Percentiles rank a stretch among this genome's conserved stretches.
Evolutionary conservation across 2,797 vertebrate species (phyloP).

Genomic region (Arrhamphus sclerolepis): DNA sequence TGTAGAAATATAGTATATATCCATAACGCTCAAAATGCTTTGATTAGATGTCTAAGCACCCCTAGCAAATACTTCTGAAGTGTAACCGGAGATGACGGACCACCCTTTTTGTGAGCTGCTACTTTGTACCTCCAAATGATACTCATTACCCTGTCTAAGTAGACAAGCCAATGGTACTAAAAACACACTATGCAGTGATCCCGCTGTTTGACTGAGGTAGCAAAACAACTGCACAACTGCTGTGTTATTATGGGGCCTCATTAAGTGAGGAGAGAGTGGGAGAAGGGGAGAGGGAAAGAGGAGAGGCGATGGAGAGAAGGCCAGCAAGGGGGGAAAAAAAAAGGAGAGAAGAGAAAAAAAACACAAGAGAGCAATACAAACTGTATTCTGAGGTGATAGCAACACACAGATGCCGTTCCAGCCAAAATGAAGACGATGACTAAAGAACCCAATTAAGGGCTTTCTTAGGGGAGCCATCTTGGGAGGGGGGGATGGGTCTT

Average conservation of each 20-base stretch:
- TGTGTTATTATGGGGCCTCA: constrained; percentile 87
- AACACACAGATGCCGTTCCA: constrained; percentile 79
- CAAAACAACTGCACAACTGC: constrained; percentile 87
- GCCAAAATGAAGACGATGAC: constrained; percentile 85
- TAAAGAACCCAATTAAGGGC: constrained; percentile 87
- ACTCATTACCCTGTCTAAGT: constrained; percentile 85
- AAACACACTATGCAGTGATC: constrained; percentile 81
- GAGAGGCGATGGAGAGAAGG: constrained; percentile 71
- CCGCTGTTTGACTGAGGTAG: constrained; percentile 85
- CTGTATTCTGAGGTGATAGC: constrained; percentile 79
- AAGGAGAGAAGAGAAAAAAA: constrained; percentile 41
- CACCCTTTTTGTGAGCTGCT: constrained; percentile 67
- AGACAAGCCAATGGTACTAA: constrained; percentile 83
- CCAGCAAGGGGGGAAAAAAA: constrained; percentile 65
- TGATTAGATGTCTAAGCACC: constrained; percentile 67
- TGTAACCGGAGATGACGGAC: constrained; percentile 78
- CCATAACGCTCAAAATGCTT: constrained; percentile 48
- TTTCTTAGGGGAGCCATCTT: constrained; percentile 86
- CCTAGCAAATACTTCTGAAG: constrained; percentile 65
- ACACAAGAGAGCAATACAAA: constrained; percentile 73
- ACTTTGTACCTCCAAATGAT: constrained; percentile 83
- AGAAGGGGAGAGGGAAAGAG: constrained; percentile 61
- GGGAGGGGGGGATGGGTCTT: constrained; percentile 83
- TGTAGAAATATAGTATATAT: constrained; percentile 51
- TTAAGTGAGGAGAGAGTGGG: constrained; percentile 83